Conservation (phyloP, 2,797 vertebrate genomes). For the Notolepis coatsorum region DNA sequence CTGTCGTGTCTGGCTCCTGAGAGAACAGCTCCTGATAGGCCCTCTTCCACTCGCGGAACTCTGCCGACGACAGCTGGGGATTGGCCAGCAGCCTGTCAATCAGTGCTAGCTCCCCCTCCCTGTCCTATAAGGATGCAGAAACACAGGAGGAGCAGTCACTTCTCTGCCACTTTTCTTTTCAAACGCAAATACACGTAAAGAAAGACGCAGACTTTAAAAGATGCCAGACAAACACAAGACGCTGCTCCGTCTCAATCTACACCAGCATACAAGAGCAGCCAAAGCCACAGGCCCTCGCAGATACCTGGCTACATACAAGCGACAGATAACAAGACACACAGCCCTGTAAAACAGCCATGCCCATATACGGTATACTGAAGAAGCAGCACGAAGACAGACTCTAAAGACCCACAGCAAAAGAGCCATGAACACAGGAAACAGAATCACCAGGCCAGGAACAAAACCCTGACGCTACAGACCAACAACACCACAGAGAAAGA, state of each 20-base stretch:
- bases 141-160: slow-evolving; percentile 79
- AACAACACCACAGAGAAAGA: not conserved
- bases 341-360: slow-evolving; percentile 9
- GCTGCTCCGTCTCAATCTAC: slow-evolving; percentile 21
- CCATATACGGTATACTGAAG: slow-evolving; percentile 28
- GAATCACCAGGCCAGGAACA: slow-evolving; percentile 26
- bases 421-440: slow-evolving; percentile 26
- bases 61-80: slow-evolving; percentile 93
- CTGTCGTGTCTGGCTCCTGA: slow-evolving; percentile 79
- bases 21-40: slow-evolving; percentile 95
- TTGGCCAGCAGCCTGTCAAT: slow-evolving; percentile 97
- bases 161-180: slow-evolving; percentile 24
- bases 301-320: slow-evolving; percentile 4
- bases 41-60: slow-evolving; percentile 98
- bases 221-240: slow-evolving; percentile 47
- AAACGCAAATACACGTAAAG: slow-evolving; percentile 52
- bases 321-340: slow-evolving; percentile 19
- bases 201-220: slow-evolving; percentile 57
- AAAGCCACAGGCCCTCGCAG: slow-evolving; percentile 26
- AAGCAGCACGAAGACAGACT: slow-evolving; percentile 49
- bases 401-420: slow-evolving; percentile 28
- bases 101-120: slow-evolving; percentile 97
- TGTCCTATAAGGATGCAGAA: slow-evolving; percentile 89
- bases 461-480: slow-evolving; percentile 40
- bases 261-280: slow-evolving; percentile 32